A percentile compares a stretch with the other conserved stretches of the same genome.
Conservation (phyloP, 2,113 vertebrate genomes). For the Urocitellus parryii region DNA sequence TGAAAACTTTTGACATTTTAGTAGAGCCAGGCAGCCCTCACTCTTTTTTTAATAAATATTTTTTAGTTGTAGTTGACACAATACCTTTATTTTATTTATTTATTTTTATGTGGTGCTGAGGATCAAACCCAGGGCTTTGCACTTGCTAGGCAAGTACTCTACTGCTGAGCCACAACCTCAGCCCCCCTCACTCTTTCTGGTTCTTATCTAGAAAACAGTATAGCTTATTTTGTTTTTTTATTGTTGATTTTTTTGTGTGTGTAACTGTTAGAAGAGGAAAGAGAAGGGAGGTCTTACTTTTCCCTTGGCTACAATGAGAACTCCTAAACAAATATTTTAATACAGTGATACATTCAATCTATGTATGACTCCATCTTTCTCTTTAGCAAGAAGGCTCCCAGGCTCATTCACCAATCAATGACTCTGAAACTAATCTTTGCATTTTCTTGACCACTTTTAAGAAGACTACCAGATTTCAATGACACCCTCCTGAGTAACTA, state of each 20-base stretch:
- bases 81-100: no score
- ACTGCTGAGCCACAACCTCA: no score
- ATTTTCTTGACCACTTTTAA: slow-evolving; percentile 4
- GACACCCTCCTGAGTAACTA: not conserved
- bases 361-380: slow-evolving; percentile 11
- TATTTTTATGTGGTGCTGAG: no score
- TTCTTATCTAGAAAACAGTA: slow-evolving; percentile 45
- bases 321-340: slow-evolving; percentile 39
- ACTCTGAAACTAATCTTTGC: slow-evolving; percentile 6
- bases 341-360: not conserved
- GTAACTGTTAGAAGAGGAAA: slow-evolving; percentile 31
- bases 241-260: slow-evolving; percentile 14
- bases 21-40: slow-evolving; percentile 15
- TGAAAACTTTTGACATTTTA: slow-evolving; percentile 33
- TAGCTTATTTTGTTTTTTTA: not conserved
- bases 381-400: slow-evolving; percentile 7
- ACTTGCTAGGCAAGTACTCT: no score
- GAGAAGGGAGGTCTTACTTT: not conserved
- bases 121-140: no score
- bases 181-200: slow-evolving; percentile 29
- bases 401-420: not conserved
- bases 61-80: no score
- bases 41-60: not conserved
- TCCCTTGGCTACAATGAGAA: slow-evolving; percentile 5
- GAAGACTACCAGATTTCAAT: not conserved